A percentile compares a stretch with the other conserved stretches of the same genome.
Evolutionary conservation across 2,888 invertebrate species (phyloP).

Genomic region (Lepas anatifera): DNA sequence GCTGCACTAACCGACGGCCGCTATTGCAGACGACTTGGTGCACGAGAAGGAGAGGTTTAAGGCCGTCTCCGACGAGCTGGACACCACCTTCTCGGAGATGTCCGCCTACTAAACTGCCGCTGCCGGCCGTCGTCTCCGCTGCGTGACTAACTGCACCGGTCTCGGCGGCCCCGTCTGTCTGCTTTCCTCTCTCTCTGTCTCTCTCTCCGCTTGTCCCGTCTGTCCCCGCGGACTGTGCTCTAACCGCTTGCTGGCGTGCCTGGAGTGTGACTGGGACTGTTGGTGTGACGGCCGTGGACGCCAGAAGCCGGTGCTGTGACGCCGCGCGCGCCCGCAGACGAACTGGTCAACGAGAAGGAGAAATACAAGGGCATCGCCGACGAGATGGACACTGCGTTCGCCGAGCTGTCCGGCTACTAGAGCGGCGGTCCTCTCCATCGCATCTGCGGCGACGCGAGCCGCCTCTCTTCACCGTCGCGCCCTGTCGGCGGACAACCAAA

Average conservation of each 20-base stretch:
- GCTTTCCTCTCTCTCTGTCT: background rate
- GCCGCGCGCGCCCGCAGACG: slow-evolving; percentile 49
- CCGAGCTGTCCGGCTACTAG: slow-evolving; percentile 84
- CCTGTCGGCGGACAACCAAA: background rate
- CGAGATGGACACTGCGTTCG: slow-evolving; percentile 93
- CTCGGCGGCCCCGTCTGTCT: background rate
- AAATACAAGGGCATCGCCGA: slow-evolving; percentile 97
- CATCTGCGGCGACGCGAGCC: background rate
- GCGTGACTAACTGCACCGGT: background rate
- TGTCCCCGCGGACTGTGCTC: slow-evolving; percentile 20
- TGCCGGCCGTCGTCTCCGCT: background rate
- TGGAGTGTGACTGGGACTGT: too few relatives aligned
- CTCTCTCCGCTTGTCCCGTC: background rate
- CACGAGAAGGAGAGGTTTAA: slow-evolving; percentile 82
- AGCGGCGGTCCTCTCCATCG: background rate
- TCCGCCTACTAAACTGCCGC: slow-evolving; percentile 70
- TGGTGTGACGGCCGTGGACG: too few relatives aligned
- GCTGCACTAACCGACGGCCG: background rate
- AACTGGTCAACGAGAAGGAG: slow-evolving; percentile 79
- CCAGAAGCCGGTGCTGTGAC: background rate
- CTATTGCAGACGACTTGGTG: slow-evolving; percentile 62
- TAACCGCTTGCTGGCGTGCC: too few relatives aligned
- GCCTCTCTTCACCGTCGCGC: background rate
- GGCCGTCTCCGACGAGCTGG: slow-evolving; percentile 94
- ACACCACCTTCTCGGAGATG: slow-evolving; percentile 91